A percentile compares a stretch with the other conserved stretches of the same genome.
Evolutionary conservation across 2,797 vertebrate genomes (phyloP).

Genomic region (Pteronotus mesoamericanus): DNA sequence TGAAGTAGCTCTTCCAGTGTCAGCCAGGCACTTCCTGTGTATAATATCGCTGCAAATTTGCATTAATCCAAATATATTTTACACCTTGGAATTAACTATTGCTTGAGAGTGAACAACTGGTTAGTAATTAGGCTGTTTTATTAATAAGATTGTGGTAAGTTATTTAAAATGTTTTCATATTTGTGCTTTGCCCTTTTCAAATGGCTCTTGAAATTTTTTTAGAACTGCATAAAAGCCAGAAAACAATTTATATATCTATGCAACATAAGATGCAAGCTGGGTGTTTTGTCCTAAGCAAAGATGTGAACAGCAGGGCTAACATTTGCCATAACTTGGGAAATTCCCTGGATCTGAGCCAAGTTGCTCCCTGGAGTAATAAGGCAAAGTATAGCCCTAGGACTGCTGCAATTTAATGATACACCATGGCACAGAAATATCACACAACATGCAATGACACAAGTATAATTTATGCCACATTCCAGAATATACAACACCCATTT

Average conservation of each 20-base stretch:
- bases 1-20: not conserved
- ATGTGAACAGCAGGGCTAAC: not conserved
- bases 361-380: not conserved
- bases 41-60: not conserved
- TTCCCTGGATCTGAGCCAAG: conserved; percentile 59
- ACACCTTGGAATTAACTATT: not conserved
- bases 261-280: not conserved
- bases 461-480: not conserved
- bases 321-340: conserved; percentile 45
- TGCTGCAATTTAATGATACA: not conserved
- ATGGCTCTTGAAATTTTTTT: not conserved
- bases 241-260: not conserved
- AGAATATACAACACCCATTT: not conserved
- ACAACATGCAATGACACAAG: not conserved
- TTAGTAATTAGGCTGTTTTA: not conserved
- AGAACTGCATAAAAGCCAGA: not conserved
- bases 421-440: not conserved
- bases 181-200: not conserved
- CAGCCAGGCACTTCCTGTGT: not conserved
- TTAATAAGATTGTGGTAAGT: not conserved
- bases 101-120: not conserved
- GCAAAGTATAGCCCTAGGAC: not conserved
- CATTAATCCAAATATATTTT: not conserved
- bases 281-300: not conserved
- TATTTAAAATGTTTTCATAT: not conserved